Evolutionary conservation across 2,888 invertebrate species (phyloP).

Genomic region (Erpobdella octoculata): DNA sequence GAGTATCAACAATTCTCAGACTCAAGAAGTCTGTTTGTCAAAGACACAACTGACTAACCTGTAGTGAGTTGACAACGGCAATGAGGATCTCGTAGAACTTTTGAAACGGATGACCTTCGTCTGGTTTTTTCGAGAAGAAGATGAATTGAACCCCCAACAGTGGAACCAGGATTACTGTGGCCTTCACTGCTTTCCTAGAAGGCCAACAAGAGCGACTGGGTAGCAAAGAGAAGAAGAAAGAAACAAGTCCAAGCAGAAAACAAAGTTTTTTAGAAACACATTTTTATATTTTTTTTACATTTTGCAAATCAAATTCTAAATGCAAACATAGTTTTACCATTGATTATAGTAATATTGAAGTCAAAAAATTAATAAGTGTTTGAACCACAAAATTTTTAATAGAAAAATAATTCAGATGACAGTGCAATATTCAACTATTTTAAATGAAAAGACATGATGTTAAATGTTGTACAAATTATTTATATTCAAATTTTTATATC

Average conservation of each 20-base stretch:
- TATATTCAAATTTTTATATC: too few relatives aligned
- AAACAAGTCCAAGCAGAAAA: not conserved
- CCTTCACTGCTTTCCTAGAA: conserved; percentile 63
- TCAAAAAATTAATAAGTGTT: too few relatives aligned
- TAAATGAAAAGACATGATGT: too few relatives aligned
- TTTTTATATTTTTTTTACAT: not conserved
- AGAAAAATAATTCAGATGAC: too few relatives aligned
- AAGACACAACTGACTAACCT: conserved; percentile 56
- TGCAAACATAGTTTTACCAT: too few relatives aligned
- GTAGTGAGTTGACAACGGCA: conserved; percentile 77
- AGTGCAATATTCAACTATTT: too few relatives aligned
- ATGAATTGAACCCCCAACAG: conserved; percentile 82
- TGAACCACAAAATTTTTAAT: too few relatives aligned
- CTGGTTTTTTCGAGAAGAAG: conserved; percentile 71
- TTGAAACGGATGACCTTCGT: conserved; percentile 47
- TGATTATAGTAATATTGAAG: too few relatives aligned
- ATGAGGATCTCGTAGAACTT: conserved; percentile 72
- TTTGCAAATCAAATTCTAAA: too few relatives aligned
- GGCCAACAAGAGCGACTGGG: conserved; percentile 8
- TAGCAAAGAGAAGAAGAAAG: not conserved
- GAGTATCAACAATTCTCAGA: too few relatives aligned
- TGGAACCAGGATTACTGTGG: conserved; percentile 80
- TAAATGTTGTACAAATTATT: too few relatives aligned
- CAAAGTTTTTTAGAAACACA: not conserved
- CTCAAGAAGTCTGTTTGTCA: not conserved